Conservation (phyloP, 2,888 invertebrate genomes). For the Allacma fusca region DNA sequence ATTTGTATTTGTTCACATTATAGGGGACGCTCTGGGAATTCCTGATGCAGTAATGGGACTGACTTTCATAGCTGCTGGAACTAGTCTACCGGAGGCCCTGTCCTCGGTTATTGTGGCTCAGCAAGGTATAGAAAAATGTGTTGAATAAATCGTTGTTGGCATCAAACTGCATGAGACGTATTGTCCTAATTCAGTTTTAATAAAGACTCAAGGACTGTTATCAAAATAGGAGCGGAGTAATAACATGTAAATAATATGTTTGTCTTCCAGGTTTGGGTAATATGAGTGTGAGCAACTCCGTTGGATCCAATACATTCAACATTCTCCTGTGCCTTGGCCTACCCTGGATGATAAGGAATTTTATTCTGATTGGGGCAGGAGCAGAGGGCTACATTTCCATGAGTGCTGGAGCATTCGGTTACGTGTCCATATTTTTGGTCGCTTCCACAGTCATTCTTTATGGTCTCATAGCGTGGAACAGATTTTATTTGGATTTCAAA, state of each 20-base stretch:
- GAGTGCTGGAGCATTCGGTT: conserved; percentile 66
- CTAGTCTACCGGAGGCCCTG: conserved; percentile 88
- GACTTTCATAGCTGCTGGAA: conserved; percentile 83
- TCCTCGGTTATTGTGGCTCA: conserved; percentile 86
- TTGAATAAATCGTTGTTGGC: too few relatives aligned
- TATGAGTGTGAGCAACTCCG: conserved; percentile 85
- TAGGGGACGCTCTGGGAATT: conserved; percentile 72
- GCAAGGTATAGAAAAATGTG: conserved; percentile 70
- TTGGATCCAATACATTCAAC: conserved; percentile 86
- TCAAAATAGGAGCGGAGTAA: not conserved
- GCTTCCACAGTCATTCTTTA: conserved; percentile 67
- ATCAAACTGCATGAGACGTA: too few relatives aligned
- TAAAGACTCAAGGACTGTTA: not conserved
- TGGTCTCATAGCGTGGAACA: conserved; percentile 72
- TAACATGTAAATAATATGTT: not conserved
- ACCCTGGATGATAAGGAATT: conserved; percentile 79
- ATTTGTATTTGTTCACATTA: not conserved
- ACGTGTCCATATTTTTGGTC: conserved; percentile 71
- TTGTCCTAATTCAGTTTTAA: too few relatives aligned
- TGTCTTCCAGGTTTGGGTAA: conserved; percentile 71
- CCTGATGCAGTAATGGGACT: conserved; percentile 75
- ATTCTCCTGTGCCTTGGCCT: conserved; percentile 82
- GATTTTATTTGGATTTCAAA: conserved; percentile 74
- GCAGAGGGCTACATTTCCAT: conserved; percentile 81
- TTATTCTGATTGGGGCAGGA: conserved; percentile 74